Evolutionary conservation across 2,797 vertebrate species (phyloP).

Genomic region (Hypotaenidia philippensis): DNA sequence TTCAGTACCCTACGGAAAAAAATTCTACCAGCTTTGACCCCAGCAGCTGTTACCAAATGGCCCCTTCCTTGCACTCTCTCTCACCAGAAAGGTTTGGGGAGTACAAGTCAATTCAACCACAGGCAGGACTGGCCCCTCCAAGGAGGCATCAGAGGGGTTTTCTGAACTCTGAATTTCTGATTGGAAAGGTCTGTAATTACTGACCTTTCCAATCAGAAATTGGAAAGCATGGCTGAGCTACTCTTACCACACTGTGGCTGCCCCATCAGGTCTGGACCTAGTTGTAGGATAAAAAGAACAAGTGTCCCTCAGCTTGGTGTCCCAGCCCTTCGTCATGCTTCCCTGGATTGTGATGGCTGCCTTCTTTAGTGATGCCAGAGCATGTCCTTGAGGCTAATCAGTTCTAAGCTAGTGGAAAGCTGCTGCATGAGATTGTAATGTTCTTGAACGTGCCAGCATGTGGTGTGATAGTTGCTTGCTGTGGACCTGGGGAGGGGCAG

Average conservation of each 20-base stretch:
- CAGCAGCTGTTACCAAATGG: neutral
- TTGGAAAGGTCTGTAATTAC: neutral
- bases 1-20: neutral
- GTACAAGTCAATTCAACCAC: rapidly evolving
- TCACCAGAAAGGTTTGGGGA: neutral
- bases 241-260: rapidly evolving
- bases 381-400: neutral
- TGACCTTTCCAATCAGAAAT: too few species aligned
- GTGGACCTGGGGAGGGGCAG: neutral
- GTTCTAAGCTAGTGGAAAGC: neutral
- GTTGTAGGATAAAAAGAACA: neutral
- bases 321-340: rapidly evolving
- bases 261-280: rapidly evolving
- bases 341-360: rapidly evolving
- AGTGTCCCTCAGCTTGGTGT: neutral
- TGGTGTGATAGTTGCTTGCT: neutral
- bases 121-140: rapidly evolving
- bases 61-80: neutral
- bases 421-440: neutral
- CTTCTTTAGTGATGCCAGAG: neutral
- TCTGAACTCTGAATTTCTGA: neutral
- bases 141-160: neutral
- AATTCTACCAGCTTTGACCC: neutral
- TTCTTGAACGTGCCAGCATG: neutral
- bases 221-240: rapidly evolving